These are phyloP conservation scores for Metacarcinus magister DNA, from an alignment of 2,888 invertebrate genomes.

Conservation along the genomic window DNA sequence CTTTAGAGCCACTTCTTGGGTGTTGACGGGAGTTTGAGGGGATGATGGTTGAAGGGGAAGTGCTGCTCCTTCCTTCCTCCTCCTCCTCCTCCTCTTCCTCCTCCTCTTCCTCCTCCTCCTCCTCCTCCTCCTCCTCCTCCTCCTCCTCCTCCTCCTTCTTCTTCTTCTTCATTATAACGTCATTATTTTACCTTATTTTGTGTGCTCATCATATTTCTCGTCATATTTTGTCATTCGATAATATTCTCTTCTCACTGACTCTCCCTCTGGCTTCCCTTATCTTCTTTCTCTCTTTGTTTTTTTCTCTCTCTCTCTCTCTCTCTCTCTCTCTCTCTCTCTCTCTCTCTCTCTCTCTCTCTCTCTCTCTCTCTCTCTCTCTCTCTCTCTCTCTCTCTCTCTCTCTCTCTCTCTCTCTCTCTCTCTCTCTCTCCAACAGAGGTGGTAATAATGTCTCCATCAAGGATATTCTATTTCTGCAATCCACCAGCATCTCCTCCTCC, in stretches of 20 bases:
- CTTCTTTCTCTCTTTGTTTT: no score
- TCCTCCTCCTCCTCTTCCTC: neutral
- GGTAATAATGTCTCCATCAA: neutral
- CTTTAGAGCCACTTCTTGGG: conserved; percentile 8
- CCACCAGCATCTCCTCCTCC: neutral
- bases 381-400: conserved; percentile 53
- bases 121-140: neutral
- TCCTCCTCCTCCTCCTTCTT: no score
- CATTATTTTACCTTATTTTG: neutral
- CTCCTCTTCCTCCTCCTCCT: neutral
- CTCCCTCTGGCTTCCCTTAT: neutral
- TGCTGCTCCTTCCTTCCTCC: neutral
- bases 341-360: neutral
- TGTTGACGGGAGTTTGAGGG: neutral
- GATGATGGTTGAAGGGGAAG: neutral
- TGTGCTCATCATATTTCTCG: neutral
- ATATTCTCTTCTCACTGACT: no score
- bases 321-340: no score
- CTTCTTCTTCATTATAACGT: neutral
- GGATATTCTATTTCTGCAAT: neutral
- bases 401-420: conserved; percentile 45
- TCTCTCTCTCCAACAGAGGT: neutral
- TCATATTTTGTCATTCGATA: neutral
- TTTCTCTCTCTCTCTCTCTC: no score
- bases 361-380: conserved; percentile 50